Conservation (phyloP, 1,140 invertebrate genomes). For the Drosophila trapezifrons region DNA sequence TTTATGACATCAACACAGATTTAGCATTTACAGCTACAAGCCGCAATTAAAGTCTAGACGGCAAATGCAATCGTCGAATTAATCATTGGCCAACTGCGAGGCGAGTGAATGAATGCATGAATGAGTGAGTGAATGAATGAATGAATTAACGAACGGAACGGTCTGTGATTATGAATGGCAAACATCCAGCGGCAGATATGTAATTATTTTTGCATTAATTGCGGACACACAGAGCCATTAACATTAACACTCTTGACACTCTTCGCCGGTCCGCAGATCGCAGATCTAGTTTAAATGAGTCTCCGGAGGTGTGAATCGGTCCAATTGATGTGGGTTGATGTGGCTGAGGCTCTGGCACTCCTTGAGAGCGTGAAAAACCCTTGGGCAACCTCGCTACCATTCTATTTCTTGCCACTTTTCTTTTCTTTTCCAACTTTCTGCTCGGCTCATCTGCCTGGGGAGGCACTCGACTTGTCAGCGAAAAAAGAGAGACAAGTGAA, state of each 20-base stretch:
- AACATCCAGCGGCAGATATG: constrained; percentile 44
- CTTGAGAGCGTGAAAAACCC: constrained; percentile 17
- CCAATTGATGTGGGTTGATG: constrained; percentile 1
- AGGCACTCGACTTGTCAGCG: constrained; percentile 50
- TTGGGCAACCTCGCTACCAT: constrained; percentile 1
- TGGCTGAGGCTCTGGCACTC: constrained; percentile 7
- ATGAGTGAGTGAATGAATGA: constrained; percentile 27
- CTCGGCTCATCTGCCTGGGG: constrained; percentile 38
- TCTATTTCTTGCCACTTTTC: constrained; percentile 39
- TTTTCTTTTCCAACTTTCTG: constrained; percentile 38
- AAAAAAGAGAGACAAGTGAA: constrained; percentile 68
- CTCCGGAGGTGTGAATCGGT: constrained; percentile 27
- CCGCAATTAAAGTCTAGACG: constrained; percentile 41
- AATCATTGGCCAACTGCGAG: constrained; percentile 32
- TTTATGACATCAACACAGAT: constrained; percentile 43
- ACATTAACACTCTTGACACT: constrained; percentile 49
- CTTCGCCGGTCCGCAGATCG: constrained; percentile 18
- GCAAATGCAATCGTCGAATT: constrained; percentile 39
- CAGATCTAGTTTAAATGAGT: constrained; percentile 33
- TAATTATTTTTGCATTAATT: constrained; percentile 57
- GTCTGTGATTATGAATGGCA: constrained; percentile 55
- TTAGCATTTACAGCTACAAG: constrained; percentile 37
- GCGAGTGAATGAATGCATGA: constrained; percentile 37
- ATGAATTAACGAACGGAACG: constrained; percentile 31
- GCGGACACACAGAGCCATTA: constrained; percentile 36